Evolutionary conservation across 2,113 vertebrate species (phyloP), one percentile per base, ranked within the genome.

Genomic region (Theristicus caerulescens): DNA sequence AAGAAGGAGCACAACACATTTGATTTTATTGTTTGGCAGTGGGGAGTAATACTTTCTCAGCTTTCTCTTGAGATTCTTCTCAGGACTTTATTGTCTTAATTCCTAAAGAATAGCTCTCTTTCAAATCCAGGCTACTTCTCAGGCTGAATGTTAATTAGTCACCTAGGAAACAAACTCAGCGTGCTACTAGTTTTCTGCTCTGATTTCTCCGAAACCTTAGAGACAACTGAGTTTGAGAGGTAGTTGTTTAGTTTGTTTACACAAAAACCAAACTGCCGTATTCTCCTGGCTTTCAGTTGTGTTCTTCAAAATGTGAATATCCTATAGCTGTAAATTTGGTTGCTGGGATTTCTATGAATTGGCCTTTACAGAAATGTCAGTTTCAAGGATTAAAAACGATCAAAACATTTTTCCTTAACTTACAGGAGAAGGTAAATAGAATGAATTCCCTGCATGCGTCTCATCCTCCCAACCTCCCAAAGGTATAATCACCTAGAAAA

Each of bases 111-210:
- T 62, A 71, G 15, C 34, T 91, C 47, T 80, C 44, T 93, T 73
- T 72, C 59, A 88, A 86, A 90, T 44, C n/a, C 58, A 72, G 65
- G 40, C 40, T 66, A 38, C 40, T 79, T 81, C 73, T 79, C 71
- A 89, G 72, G 44, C 70, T 86, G 70, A 51, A 79, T 86, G 65
- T 90, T 96, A 95, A 96, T 96, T 92, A 95, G 82, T 96, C 91
- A 94, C 92, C 91, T 94, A 92, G 96, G 95, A 95, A 94, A 96
- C 79, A 92, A 84, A 91, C 32, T 32, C 20, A 3, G 15, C 3
- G 2, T 86, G 76, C 26, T 80, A 36, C 80, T 76, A 51, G 65
- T 82, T 94, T 96, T 96, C 94, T 92, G 74, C 89, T 89, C 95
- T 87, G 74, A 92, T 95, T 95, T 93, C 54, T 86, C 64, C 62